Percentiles rank a stretch among this genome's conserved stretches.
phyloP scores from a whole-genome alignment of 2,888 invertebrate genomes.

The Drosophila heteroneura region DNA sequence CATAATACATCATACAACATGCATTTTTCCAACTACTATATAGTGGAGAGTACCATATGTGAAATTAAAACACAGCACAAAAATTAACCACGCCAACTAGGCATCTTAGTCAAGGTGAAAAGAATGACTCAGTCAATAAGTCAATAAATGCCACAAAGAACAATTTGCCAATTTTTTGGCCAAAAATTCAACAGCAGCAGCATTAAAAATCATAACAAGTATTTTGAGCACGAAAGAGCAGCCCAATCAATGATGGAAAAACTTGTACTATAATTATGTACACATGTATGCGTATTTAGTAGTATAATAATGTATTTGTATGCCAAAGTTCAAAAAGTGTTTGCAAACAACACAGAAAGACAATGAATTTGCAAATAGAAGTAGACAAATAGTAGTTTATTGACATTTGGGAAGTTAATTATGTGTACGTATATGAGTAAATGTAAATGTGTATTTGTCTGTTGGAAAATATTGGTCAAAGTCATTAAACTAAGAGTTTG shows the following conservation, averaged over 20 bases:
- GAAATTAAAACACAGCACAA: not conserved
- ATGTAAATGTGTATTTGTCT: not conserved
- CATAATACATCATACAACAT: too few species aligned
- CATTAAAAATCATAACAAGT: constrained; percentile 18
- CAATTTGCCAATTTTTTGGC: constrained; percentile 68
- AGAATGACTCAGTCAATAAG: constrained; percentile 1
- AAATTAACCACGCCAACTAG: constrained; percentile 8
- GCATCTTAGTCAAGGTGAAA: constrained; percentile 6
- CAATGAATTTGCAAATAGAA: constrained; percentile 9
- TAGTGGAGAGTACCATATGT: too few species aligned
- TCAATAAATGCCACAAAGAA: constrained; percentile 35
- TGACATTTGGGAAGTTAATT: constrained; percentile 43
- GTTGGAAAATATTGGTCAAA: constrained; percentile 28
- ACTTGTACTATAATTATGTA: not conserved
- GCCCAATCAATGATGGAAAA: constrained; percentile 7
- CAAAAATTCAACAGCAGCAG: constrained; percentile 14
- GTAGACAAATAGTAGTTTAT: constrained; percentile 26
- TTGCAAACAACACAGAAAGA: constrained; percentile 28
- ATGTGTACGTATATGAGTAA: not conserved
- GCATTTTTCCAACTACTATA: too few species aligned
- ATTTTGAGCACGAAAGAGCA: constrained; percentile 14
- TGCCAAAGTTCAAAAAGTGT: constrained; percentile 66
- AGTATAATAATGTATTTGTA: constrained; percentile 48
- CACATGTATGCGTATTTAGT: not conserved
- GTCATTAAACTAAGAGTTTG: constrained; percentile 20